A percentile compares a stretch with the other conserved stretches of the same genome.
phyloP scores from a whole-genome alignment of 1,140 invertebrate genomes.

The Drosophila ercepeae region DNA sequence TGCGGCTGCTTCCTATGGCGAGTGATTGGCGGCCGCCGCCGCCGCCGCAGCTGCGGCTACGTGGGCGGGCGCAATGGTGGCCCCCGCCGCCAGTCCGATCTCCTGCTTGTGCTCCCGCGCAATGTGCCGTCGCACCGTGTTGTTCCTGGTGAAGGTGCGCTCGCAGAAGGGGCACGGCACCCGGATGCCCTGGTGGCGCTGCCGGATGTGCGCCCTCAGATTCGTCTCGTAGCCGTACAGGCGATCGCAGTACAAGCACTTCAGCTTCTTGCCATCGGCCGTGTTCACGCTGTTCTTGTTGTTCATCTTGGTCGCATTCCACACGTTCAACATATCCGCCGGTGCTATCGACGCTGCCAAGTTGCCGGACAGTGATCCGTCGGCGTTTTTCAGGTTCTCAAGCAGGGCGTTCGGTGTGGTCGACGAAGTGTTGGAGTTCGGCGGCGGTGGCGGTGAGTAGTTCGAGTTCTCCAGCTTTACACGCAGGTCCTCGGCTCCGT shows the following conservation, averaged over 20 bases:
- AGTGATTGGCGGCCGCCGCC: constrained; percentile 84
- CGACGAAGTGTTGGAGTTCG: constrained; percentile 84
- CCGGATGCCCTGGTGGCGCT: constrained; percentile 94
- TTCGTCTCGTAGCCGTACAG: constrained; percentile 97
- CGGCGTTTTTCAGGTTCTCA: constrained; percentile 85
- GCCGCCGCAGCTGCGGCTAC: constrained; percentile 81
- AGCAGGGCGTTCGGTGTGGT: constrained; percentile 84
- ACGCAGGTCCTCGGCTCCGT: constrained; percentile 85
- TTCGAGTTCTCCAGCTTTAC: constrained; percentile 86
- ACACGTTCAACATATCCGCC: constrained; percentile 83
- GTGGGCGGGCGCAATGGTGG: constrained; percentile 83
- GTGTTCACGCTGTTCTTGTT: constrained; percentile 84
- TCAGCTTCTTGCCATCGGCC: constrained; percentile 90
- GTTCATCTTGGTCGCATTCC: constrained; percentile 83
- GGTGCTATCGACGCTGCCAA: constrained; percentile 80
- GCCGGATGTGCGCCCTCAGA: constrained; percentile 93
- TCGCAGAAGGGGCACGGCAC: constrained; percentile 94
- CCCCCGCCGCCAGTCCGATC: constrained; percentile 87
- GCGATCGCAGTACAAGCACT: constrained; percentile 95
- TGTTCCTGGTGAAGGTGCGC: constrained; percentile 96
- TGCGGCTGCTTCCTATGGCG: constrained; percentile 85
- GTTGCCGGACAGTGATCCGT: constrained; percentile 77
- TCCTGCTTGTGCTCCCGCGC: constrained; percentile 93
- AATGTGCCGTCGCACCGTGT: constrained; percentile 94
- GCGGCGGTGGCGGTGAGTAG: constrained; percentile 84